Base-by-base conservation (phyloP, 2,797 vertebrate genomes). In the Pseudochaenichthys georgianus region DNA sequence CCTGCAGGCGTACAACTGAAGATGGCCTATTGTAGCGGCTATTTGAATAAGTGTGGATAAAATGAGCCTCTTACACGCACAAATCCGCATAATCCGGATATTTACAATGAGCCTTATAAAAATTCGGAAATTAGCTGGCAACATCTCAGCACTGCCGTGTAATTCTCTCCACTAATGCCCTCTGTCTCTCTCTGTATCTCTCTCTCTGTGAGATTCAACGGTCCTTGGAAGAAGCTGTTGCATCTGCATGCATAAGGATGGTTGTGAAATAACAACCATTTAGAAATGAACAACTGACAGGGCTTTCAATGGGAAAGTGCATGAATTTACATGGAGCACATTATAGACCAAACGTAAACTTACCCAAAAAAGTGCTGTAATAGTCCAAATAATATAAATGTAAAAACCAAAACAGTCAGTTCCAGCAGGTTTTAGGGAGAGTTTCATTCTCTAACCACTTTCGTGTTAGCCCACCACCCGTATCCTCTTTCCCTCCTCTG, bases 151-250 rank as follows among this genome's bases (percentile, higher is more conserved):
- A 79, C 85, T 88, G 82, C 77, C 86, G 79, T 88, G 86, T 89
- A 90, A 92, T 88, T 90, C 85, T 88, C 77, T 63, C 70, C 74
- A 41, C 80, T 79, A 74, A 63, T 78, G 78, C 78, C 83, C 78
- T 70, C 70, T 46, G 13, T 60, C 23, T 61, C 47, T 64, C n/a
- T 53, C 65, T 31, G 31, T 60, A 70, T 59, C 42, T 23, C 53
- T 75, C 41, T 75, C 41, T 82, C 60, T 69, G 55, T 54, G 64
- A 82, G 73, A 89, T 64, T 66, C 82, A 84, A 54, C 74, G 70
- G 78, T 81, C 72, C 72, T 66, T 68, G 64, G 55, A 51, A 88
- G 82, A 94, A 95, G 91, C 95, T 96, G 95, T 95, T 95, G 95
- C 95, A 89, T 94, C 83, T 84, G 78, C 79, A 73, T 64, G 66